These are phyloP conservation scores for Gasterosteus nipponicus DNA, from an alignment of 2,113 vertebrate genomes.

Conservation along the genomic window DNA sequence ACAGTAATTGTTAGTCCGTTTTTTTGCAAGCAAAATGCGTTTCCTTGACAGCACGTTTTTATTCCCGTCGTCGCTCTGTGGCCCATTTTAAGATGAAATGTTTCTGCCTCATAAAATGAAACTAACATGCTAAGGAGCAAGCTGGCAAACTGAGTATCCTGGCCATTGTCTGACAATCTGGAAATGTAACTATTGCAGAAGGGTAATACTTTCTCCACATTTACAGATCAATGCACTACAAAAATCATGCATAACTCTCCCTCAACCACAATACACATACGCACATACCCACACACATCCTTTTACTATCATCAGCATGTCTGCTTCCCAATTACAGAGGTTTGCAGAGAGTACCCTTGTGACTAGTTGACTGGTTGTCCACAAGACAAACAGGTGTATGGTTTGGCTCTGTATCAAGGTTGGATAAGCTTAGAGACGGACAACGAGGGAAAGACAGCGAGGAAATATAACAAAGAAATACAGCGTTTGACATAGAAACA, in stretches of 20 bases:
- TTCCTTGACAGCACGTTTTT: conserved; percentile 6
- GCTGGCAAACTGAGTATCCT: neutral
- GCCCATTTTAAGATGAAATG: neutral
- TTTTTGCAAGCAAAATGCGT: neutral
- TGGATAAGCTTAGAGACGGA: conserved; percentile 56
- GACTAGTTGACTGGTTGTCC: conserved; percentile 64
- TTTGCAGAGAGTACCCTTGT: conserved; percentile 65
- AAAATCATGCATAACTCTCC: conserved; percentile 6
- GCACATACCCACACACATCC: conserved; percentile 8
- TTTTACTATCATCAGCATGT: conserved; percentile 59
- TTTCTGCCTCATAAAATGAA: conserved; percentile 10
- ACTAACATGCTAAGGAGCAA: conserved; percentile 1
- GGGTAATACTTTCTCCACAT: conserved; percentile 18
- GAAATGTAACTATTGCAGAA: neutral
- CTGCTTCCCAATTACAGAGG: conserved; percentile 75
- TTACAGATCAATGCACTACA: conserved; percentile 3
- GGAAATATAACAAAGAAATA: conserved; percentile 21
- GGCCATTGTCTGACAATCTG: neutral
- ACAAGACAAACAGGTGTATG: conserved; percentile 76
- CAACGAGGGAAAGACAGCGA: conserved; percentile 11
- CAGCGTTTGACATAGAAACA: conserved; percentile 53
- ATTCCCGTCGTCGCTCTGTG: neutral
- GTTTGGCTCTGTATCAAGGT: conserved; percentile 71
- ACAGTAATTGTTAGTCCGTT: neutral
- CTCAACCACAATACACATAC: conserved; percentile 29